Conservation (phyloP, 2,888 invertebrate species). For the Nephrotoma appendiculata region DNA sequence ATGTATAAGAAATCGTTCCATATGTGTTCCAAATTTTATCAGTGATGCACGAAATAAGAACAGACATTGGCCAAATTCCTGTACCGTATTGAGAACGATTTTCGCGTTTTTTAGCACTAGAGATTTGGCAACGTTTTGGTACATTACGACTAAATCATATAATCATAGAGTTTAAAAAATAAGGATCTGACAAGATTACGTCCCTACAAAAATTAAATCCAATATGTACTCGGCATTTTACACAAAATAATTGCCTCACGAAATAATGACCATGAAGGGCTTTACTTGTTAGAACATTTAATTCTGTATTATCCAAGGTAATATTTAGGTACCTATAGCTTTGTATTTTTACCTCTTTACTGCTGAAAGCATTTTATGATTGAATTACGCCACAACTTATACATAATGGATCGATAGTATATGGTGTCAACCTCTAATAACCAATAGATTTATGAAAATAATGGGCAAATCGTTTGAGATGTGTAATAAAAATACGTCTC, state of each 20-base stretch:
- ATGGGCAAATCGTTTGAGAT: no score
- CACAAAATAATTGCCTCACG: constrained; percentile 94
- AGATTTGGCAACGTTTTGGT: constrained; percentile 85
- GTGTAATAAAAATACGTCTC: no score
- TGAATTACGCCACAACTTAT: no score
- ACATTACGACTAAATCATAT: constrained; percentile 89
- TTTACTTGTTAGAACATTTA: constrained; percentile 75
- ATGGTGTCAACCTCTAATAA: no score
- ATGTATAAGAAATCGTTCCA: constrained; percentile 88
- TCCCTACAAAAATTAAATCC: constrained; percentile 58
- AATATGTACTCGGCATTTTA: constrained; percentile 84
- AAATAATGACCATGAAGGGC: constrained; percentile 91
- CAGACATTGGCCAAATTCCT: constrained; percentile 40
- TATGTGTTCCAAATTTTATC: constrained; percentile 97
- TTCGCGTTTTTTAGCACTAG: constrained; percentile 77
- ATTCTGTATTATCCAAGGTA: constrained; percentile 57
- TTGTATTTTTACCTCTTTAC: no score
- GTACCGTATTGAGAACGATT: constrained; percentile 80
- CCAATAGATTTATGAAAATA: no score
- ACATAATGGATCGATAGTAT: no score
- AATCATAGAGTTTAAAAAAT: constrained; percentile 69
- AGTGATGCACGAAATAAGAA: constrained; percentile 66
- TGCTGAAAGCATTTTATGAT: no score
- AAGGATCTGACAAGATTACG: constrained; percentile 54
- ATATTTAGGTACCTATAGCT: no score